A percentile compares a stretch with the other conserved stretches of the same genome.
Evolutionary conservation across 2,888 invertebrate genomes (phyloP).

Genomic region (Corythucha ciliata): DNA sequence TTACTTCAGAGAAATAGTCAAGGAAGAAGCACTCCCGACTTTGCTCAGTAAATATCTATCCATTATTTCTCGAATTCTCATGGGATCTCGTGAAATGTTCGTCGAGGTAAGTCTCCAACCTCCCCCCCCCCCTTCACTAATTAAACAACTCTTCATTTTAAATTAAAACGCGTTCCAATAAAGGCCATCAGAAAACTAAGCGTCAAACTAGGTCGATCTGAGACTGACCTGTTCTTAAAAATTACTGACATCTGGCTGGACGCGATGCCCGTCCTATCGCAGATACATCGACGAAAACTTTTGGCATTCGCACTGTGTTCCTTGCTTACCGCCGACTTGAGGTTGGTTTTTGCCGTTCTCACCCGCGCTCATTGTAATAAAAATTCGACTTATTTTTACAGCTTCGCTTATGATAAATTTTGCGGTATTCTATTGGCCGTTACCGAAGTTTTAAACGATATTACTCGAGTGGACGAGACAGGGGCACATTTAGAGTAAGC

Average conservation of each 20-base stretch:
- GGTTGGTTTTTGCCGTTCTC: slow-evolving; percentile 35
- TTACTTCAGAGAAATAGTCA: slow-evolving; percentile 52
- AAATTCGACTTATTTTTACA: slow-evolving; percentile 46
- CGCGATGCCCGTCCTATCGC: slow-evolving; percentile 67
- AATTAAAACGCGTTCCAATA: neutral
- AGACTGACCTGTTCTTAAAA: slow-evolving; percentile 56
- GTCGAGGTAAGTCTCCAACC: slow-evolving; percentile 38
- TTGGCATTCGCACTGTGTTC: slow-evolving; percentile 53
- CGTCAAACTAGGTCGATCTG: slow-evolving; percentile 35
- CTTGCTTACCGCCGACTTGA: slow-evolving; percentile 39
- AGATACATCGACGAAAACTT: slow-evolving; percentile 72
- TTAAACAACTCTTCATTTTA: slow-evolving; percentile 2
- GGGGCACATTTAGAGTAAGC: slow-evolving; percentile 52
- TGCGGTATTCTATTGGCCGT: slow-evolving; percentile 62
- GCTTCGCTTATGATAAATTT: slow-evolving; percentile 59
- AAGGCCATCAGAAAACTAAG: slow-evolving; percentile 37
- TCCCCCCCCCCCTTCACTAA: neutral
- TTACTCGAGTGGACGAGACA: slow-evolving; percentile 59
- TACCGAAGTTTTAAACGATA: slow-evolving; percentile 68
- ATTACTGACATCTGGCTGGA: slow-evolving; percentile 70
- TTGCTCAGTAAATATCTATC: slow-evolving; percentile 69
- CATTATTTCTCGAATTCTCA: slow-evolving; percentile 65
- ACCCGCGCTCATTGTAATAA: slow-evolving; percentile 3
- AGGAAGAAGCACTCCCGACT: slow-evolving; percentile 59
- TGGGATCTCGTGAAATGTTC: slow-evolving; percentile 49